A percentile compares a stretch with the other conserved stretches of the same genome.
These are phyloP conservation scores for Dendroctonus valens DNA, from an alignment of 1,140 invertebrate genomes.

Conservation along the genomic window DNA sequence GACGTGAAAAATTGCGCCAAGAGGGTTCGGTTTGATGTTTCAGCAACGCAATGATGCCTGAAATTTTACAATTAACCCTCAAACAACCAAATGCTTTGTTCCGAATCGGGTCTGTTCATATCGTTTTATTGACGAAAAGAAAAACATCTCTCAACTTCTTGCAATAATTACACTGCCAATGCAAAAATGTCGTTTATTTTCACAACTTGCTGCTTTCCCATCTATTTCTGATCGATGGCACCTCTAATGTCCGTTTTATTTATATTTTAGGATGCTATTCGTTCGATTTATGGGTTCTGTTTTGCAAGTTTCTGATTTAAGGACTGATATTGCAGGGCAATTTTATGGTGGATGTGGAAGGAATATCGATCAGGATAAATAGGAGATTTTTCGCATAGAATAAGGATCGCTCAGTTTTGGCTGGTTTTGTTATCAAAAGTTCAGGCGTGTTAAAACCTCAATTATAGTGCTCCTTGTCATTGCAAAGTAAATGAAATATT, in stretches of 20 bases:
- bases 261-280: constrained; percentile 25
- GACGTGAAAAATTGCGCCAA: constrained; percentile 2
- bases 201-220: constrained; percentile 3
- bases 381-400: no score
- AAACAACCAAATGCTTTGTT: neutral
- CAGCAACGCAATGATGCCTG: neutral
- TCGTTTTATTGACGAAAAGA: no score
- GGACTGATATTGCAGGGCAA: neutral
- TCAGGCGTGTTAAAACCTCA: no score
- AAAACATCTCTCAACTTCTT: no score
- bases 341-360: constrained; percentile 2
- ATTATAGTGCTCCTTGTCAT: no score
- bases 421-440: no score
- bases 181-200: constrained; percentile 1
- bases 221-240: constrained; percentile 15
- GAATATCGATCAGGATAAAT: neutral
- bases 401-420: no score
- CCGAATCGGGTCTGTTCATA: neutral
- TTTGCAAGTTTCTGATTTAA: constrained; percentile 2
- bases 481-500: no score
- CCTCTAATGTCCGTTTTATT: constrained; percentile 28
- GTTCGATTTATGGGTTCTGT: constrained; percentile 11
- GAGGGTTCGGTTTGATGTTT: neutral
- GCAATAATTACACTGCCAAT: neutral
- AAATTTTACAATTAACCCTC: neutral